Conservation (phyloP, 2,888 invertebrate species). For the Drosophila kokeensis region DNA sequence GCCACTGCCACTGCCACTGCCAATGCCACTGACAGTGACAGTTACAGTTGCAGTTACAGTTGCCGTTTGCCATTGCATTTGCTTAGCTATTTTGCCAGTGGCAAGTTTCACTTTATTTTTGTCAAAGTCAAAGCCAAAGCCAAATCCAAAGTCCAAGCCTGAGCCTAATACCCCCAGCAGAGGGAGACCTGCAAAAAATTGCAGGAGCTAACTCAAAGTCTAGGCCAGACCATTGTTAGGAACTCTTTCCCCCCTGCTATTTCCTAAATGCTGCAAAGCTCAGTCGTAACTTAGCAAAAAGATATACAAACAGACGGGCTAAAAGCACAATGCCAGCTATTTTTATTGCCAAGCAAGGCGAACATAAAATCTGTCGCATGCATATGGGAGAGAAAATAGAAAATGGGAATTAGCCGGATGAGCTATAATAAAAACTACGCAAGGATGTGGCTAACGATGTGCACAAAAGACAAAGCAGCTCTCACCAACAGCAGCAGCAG, state of each 20-base stretch:
- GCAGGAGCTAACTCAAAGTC: conserved; percentile 68
- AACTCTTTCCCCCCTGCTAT: conserved; percentile 22
- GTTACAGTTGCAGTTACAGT: conserved; percentile 20
- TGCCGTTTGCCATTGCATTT: conserved; percentile 14
- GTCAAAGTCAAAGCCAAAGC: conserved; percentile 57
- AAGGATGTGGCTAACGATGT: conserved; percentile 77
- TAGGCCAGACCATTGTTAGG: conserved; percentile 62
- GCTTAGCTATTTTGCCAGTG: conserved; percentile 53
- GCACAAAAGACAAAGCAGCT: conserved; percentile 59
- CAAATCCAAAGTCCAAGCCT: conserved; percentile 55
- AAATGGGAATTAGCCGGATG: conserved; percentile 57
- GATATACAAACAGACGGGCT: conserved; percentile 44
- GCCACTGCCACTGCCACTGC: conserved; percentile 36
- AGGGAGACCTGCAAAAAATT: conserved; percentile 45
- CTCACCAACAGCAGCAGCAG: conserved; percentile 17
- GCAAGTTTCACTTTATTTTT: conserved; percentile 71
- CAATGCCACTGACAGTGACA: conserved; percentile 19
- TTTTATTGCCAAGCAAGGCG: conserved; percentile 73
- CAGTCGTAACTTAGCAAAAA: conserved; percentile 57
- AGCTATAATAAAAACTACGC: conserved; percentile 73
- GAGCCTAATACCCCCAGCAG: conserved; percentile 58
- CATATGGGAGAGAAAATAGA: conserved; percentile 47
- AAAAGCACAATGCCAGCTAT: conserved; percentile 73
- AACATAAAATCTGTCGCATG: conserved; percentile 75
- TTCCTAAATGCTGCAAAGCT: conserved; percentile 44